phyloP scores from a whole-genome alignment of 2,797 vertebrate species.

The Euphonia xanthogaster region DNA sequence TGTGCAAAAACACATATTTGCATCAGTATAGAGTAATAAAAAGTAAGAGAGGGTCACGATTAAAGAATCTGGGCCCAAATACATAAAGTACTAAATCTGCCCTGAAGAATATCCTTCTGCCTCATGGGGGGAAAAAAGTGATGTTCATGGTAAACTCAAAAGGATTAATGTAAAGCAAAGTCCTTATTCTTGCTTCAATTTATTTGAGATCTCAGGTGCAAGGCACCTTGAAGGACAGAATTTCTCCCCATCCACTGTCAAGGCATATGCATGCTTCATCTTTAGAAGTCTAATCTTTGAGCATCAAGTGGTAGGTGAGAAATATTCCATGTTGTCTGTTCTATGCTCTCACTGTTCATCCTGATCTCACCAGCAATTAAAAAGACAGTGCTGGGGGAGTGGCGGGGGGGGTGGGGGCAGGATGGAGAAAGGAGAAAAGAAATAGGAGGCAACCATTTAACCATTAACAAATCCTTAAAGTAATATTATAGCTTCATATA shows the following conservation, averaged over 20 bases:
- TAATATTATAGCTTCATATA: background rate
- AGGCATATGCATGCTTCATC: background rate
- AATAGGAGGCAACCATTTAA: background rate
- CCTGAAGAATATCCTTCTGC: background rate
- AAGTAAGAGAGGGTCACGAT: background rate
- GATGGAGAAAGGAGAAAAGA: background rate
- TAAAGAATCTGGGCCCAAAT: background rate
- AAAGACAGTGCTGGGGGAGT: background rate
- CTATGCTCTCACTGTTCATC: background rate
- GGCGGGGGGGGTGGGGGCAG: fast-evolving
- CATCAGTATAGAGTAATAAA: background rate
- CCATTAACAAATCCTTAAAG: background rate
- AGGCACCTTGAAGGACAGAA: background rate
- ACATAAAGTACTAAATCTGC: background rate
- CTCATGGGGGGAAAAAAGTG: background rate
- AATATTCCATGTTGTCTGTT: background rate
- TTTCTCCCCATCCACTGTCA: background rate
- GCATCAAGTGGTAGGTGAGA: background rate
- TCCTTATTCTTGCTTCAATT: background rate
- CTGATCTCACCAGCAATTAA: background rate
- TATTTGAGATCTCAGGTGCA: background rate
- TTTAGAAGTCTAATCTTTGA: background rate
- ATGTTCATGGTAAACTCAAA: background rate
- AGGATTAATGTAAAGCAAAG: background rate
- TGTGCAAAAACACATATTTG: background rate